Conservation (phyloP, 2,888 invertebrate species). For the Caenorhabditis afra region DNA sequence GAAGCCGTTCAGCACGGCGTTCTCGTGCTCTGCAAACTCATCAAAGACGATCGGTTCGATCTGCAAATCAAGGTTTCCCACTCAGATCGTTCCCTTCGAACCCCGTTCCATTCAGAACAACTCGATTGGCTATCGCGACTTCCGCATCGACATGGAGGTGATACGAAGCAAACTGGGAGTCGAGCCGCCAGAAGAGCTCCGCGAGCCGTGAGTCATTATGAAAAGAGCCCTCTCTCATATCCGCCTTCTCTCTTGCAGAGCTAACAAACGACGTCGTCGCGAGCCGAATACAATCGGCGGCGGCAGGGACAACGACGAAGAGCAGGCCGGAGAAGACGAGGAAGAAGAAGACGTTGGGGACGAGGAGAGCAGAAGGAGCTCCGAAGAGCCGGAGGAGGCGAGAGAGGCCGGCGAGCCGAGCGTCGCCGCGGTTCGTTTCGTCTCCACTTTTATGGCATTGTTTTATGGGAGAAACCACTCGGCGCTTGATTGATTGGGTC, state of each 20-base stretch:
- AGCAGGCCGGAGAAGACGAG: conserved; percentile 12
- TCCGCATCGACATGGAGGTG: conserved; percentile 63
- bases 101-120: conserved; percentile 60
- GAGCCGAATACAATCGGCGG: conserved; percentile 4
- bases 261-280: conserved; percentile 39
- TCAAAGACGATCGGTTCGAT: conserved; percentile 63
- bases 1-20: conserved; percentile 56
- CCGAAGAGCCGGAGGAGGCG: conserved; percentile 30
- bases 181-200: conserved; percentile 27
- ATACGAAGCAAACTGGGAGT: conserved; percentile 50
- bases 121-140: conserved; percentile 68
- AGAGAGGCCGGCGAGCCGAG: conserved; percentile 6
- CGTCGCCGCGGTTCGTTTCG: conserved; percentile 13
- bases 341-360: conserved; percentile 10
- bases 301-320: too few relatives aligned
- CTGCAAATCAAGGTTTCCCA: conserved; percentile 51
- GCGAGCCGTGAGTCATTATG: conserved; percentile 29
- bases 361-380: conserved; percentile 16
- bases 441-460: conserved; percentile 24
- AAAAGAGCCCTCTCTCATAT: background rate
- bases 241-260: conserved; percentile 10
- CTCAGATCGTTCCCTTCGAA: background rate
- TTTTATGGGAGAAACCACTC: conserved; percentile 29
- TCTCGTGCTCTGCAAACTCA: conserved; percentile 45
- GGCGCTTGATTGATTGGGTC: conserved; percentile 28